These are phyloP conservation scores for Clusia tigrina DNA, from an alignment of 2,888 invertebrate genomes.

Conservation along the genomic window DNA sequence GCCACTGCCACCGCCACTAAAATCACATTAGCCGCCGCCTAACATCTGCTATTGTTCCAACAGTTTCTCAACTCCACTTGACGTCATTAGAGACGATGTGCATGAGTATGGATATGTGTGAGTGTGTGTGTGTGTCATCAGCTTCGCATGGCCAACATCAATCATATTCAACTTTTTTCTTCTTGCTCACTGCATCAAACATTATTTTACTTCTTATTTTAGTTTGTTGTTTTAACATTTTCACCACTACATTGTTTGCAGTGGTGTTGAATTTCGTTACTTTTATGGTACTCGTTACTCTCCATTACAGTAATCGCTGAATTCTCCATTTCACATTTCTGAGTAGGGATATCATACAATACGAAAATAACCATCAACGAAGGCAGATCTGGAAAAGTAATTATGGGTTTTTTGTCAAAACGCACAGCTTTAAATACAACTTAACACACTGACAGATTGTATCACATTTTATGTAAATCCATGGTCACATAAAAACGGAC, in stretches of 20 bases:
- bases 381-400: too few species aligned
- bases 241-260: slow-evolving; percentile 42
- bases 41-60: slow-evolving; percentile 30
- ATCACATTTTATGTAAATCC: too few species aligned
- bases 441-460: too few species aligned
- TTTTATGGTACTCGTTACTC: too few species aligned
- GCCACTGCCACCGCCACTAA: not conserved
- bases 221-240: slow-evolving; percentile 36
- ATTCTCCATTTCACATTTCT: too few species aligned
- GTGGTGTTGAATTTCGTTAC: too few species aligned
- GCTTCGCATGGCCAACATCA: slow-evolving; percentile 42
- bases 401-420: too few species aligned
- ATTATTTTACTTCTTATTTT: slow-evolving; percentile 15
- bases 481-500: too few species aligned
- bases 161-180: slow-evolving; percentile 39
- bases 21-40: slow-evolving; percentile 23
- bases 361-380: too few species aligned
- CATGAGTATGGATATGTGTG: slow-evolving; percentile 1
- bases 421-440: too few species aligned
- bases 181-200: not conserved
- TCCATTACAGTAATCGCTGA: too few species aligned
- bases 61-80: not conserved
- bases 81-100: not conserved
- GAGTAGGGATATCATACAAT: too few species aligned
- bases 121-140: slow-evolving; percentile 1